phyloP scores from a whole-genome alignment of 2,797 vertebrate species.

The Hyperoplus lanceolatus region DNA sequence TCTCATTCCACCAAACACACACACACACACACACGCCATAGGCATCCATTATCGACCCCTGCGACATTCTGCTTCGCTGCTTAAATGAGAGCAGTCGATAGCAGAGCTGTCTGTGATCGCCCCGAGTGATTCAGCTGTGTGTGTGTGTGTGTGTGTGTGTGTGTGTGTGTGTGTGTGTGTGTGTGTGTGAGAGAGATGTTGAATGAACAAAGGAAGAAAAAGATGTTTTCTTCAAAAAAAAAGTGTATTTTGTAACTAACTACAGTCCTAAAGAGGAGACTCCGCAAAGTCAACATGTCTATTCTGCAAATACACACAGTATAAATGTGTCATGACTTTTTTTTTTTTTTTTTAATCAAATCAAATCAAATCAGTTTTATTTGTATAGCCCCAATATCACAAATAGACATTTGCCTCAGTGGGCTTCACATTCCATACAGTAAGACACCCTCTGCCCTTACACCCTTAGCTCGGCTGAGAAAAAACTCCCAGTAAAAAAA shows the following conservation, averaged over 20 bases:
- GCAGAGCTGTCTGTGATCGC: constrained; percentile 53
- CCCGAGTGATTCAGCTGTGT: constrained; percentile 43
- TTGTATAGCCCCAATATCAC: too few species aligned
- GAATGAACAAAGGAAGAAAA: constrained; percentile 11
- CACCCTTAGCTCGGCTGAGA: too few species aligned
- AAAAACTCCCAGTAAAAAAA: too few species aligned
- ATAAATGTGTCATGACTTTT: background rate
- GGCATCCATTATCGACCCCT: constrained; percentile 62
- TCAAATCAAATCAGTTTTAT: too few species aligned
- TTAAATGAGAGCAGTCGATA: constrained; percentile 75
- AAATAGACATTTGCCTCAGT: too few species aligned
- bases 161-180: too few species aligned
- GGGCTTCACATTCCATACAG: too few species aligned
- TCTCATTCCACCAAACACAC: background rate
- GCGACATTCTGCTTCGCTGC: constrained; percentile 51
- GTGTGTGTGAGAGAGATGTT: constrained; percentile 17
- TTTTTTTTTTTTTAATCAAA: background rate
- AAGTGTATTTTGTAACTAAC: constrained; percentile 8
- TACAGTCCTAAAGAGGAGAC: constrained; percentile 4
- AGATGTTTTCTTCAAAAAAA: background rate
- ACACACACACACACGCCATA: constrained; percentile 18
- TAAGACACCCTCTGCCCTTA: too few species aligned
- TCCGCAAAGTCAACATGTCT: constrained; percentile 5
- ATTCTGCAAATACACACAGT: constrained; percentile 18
- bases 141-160: too few species aligned